Percentiles rank a stretch among this genome's conserved stretches.
Evolutionary conservation across 2,797 vertebrate genomes (phyloP).

Genomic region (Dermochelys coriacea): DNA sequence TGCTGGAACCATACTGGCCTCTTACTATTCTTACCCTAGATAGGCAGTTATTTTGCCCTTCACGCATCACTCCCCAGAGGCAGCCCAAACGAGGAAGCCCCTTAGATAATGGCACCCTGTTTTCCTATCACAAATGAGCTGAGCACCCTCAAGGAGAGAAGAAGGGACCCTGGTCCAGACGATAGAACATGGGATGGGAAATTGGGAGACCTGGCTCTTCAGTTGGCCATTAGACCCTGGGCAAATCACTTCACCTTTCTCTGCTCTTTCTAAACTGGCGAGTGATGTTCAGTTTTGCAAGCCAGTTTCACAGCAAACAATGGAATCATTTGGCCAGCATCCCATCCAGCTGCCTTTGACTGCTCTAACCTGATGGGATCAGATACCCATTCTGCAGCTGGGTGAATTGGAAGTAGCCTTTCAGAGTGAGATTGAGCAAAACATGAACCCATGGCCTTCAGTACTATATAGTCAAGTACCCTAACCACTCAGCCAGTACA

Average conservation of each 20-base stretch:
- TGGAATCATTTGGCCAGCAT: neutral
- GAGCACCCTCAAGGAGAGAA: neutral
- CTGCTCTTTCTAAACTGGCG: neutral
- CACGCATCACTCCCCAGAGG: accelerated
- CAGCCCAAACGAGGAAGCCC: accelerated
- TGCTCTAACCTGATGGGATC: neutral
- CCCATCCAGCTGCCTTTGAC: neutral
- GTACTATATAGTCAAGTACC: neutral
- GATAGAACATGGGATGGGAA: neutral
- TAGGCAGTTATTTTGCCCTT: accelerated
- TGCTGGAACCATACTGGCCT: neutral
- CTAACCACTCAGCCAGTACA: neutral
- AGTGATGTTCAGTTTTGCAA: neutral
- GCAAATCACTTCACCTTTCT: neutral
- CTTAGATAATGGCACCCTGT: accelerated
- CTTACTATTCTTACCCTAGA: accelerated
- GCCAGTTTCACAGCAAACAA: neutral
- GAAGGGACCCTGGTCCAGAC: neutral
- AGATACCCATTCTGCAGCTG: neutral
- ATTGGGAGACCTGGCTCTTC: neutral
- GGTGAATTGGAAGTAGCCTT: neutral
- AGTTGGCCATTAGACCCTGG: neutral
- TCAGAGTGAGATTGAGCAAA: neutral
- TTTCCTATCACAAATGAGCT: accelerated
- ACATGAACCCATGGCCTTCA: neutral